Evolutionary conservation across 2,113 vertebrate genomes (phyloP).

Genomic region (Limanda limanda): DNA sequence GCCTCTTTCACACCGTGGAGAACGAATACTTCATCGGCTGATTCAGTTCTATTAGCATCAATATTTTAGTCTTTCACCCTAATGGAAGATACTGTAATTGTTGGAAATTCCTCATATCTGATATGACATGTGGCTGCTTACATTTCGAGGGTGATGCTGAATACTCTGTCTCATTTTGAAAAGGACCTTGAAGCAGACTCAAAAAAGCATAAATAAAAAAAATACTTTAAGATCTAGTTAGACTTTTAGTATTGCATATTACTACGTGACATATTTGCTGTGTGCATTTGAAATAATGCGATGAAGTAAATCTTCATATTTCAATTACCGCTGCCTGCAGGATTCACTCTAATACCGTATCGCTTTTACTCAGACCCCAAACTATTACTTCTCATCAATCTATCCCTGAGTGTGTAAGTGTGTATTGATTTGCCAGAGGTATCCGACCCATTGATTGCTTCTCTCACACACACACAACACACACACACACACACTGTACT

Average conservation of each 20-base stretch:
- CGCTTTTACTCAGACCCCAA: background rate
- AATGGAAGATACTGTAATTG: background rate
- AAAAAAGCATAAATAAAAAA: too few relatives aligned
- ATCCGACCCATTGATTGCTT: constrained; percentile 39
- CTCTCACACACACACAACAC: background rate
- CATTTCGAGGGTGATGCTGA: background rate
- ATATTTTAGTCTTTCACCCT: background rate
- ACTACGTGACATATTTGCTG: background rate
- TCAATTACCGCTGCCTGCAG: constrained; percentile 9
- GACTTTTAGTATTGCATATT: too few relatives aligned
- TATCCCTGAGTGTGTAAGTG: constrained; percentile 11
- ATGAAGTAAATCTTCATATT: constrained; percentile 3
- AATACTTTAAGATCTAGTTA: too few relatives aligned
- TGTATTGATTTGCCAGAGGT: constrained; percentile 67
- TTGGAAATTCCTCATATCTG: background rate
- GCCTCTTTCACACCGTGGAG: too few relatives aligned
- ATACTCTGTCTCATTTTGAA: too few relatives aligned
- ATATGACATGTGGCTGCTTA: background rate
- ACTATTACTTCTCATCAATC: constrained; percentile 39
- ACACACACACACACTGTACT: constrained; percentile 13
- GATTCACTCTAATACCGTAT: constrained; percentile 15
- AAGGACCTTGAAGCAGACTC: too few relatives aligned
- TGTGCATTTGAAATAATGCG: background rate
- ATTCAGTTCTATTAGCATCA: background rate
- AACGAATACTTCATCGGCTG: background rate